Evolutionary conservation across 2,113 vertebrate genomes (phyloP).

Genomic region (Riparia riparia): DNA sequence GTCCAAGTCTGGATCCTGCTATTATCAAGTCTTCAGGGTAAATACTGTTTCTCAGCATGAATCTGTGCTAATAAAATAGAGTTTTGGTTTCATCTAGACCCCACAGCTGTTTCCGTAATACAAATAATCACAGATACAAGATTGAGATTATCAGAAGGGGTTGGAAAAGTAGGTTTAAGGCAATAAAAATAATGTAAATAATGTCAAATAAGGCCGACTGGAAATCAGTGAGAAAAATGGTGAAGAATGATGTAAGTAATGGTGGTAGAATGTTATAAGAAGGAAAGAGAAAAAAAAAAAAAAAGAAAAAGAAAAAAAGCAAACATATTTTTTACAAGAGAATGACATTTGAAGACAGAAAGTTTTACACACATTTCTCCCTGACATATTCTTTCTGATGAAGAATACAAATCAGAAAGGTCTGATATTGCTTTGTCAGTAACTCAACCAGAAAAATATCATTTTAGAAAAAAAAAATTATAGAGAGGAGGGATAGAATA

Average conservation of each 20-base stretch:
- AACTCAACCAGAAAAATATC: not conserved
- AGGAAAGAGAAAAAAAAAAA: not conserved
- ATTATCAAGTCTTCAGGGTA: constrained; percentile 31
- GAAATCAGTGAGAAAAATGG: not conserved
- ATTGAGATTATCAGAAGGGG: constrained; percentile 20
- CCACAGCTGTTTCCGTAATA: constrained; percentile 24
- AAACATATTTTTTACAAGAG: not conserved
- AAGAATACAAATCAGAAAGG: not conserved
- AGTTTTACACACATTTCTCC: not conserved
- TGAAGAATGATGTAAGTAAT: not conserved
- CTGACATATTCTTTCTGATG: not conserved
- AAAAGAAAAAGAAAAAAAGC: accelerated
- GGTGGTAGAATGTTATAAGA: not conserved
- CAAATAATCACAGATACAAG: constrained; percentile 46
- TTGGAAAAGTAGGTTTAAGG: constrained; percentile 18
- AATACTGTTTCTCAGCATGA: constrained; percentile 29
- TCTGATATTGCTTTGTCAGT: not conserved
- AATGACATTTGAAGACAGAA: not conserved
- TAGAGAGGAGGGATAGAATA: not conserved
- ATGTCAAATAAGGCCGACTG: not conserved
- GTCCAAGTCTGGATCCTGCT: not conserved
- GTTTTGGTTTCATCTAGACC: not conserved
- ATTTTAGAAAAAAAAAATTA: not conserved
- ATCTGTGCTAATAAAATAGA: constrained; percentile 19
- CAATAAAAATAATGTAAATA: constrained; percentile 12